Evolutionary conservation across 1,140 invertebrate species (phyloP).

Genomic region (Dinoponera quadriceps): DNA sequence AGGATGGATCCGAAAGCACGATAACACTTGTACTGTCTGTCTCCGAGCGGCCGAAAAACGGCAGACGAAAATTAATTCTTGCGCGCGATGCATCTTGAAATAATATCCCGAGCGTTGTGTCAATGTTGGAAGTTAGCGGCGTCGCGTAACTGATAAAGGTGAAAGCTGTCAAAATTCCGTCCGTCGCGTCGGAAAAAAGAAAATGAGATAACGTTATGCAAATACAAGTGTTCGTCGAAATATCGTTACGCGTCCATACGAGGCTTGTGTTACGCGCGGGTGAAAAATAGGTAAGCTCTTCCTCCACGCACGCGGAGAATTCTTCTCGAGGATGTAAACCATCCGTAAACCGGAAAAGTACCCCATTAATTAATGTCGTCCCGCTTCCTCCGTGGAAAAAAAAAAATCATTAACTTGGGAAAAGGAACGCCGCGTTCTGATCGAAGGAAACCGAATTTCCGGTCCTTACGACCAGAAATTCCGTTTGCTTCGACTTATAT

Average conservation of each 20-base stretch:
- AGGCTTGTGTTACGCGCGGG: no score
- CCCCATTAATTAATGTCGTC: no score
- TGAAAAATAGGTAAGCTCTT: no score
- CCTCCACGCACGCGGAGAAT: no score
- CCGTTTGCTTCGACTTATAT: no score
- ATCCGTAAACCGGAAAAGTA: no score
- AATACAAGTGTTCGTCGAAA: not conserved
- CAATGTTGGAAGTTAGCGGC: not conserved
- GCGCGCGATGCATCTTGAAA: not conserved
- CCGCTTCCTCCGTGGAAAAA: no score
- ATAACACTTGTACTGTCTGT: not conserved
- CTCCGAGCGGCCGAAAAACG: not conserved
- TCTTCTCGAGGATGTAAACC: no score
- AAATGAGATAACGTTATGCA: not conserved
- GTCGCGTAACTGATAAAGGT: not conserved
- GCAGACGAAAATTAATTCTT: not conserved
- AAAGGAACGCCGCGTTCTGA: no score
- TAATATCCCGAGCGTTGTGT: not conserved
- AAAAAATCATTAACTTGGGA: no score
- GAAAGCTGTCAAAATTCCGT: not conserved
- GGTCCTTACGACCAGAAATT: no score
- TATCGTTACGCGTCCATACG: not conserved
- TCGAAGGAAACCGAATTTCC: no score
- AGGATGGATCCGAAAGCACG: not conserved
- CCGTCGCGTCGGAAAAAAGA: not conserved